Percentiles rank a stretch among this genome's conserved stretches.
Evolutionary conservation across 2,888 invertebrate species (phyloP).

Genomic region (Microctonus aethiopoides): DNA sequence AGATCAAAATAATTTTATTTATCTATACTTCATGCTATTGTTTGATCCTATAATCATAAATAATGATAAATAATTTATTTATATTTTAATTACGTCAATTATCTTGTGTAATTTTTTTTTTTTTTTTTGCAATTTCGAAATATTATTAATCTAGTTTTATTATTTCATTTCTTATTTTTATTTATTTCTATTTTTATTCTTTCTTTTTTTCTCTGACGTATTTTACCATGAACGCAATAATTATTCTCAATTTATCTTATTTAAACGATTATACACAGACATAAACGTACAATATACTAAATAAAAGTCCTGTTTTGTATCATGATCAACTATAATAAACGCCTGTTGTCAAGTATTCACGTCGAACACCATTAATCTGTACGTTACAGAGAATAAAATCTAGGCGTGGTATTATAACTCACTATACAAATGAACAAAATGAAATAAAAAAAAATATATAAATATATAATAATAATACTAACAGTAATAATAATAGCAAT

Average conservation of each 20-base stretch:
- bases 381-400: background rate
- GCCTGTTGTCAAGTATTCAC: conserved; percentile 20
- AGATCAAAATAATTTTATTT: conserved; percentile 24
- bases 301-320: conserved; percentile 4
- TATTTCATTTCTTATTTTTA: background rate
- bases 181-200: conserved; percentile 8
- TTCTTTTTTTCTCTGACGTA: background rate
- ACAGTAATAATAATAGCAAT: background rate
- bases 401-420: conserved; percentile 24
- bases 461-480: background rate
- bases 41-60: no score
- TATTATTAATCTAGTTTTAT: background rate
- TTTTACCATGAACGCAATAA: conserved; percentile 16
- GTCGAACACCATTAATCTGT: conserved; percentile 24
- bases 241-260: conserved; percentile 30
- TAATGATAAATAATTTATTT: background rate
- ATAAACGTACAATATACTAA: conserved; percentile 3
- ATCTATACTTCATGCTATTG: conserved; percentile 7
- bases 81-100: background rate
- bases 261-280: background rate
- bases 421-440: background rate
- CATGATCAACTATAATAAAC: conserved; percentile 29
- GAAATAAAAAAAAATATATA: conserved; percentile 2
- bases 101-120: background rate
- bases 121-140: background rate